phyloP scores from a whole-genome alignment of 1,140 invertebrate genomes.

The Drosophila punjabiensis region DNA sequence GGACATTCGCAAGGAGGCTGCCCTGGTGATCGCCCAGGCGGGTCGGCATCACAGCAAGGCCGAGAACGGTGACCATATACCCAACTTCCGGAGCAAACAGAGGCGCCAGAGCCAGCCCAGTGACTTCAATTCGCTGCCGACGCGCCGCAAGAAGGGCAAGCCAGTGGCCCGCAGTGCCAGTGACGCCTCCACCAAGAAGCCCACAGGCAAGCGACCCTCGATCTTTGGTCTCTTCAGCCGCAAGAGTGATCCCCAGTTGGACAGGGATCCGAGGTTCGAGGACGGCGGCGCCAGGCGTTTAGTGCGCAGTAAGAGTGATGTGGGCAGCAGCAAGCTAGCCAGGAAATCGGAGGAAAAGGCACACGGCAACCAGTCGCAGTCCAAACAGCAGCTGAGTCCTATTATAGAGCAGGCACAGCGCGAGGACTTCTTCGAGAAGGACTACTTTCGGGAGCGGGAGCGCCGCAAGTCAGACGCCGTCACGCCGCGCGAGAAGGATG shows the following conservation, averaged over 20 bases:
- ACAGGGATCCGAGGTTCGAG: conserved; percentile 76
- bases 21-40: conserved; percentile 79
- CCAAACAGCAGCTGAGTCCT: conserved; percentile 89
- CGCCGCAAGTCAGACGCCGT: conserved; percentile 81
- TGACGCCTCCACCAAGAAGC: conserved; percentile 86
- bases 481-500: conserved; percentile 81
- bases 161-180: conserved; percentile 85
- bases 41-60: conserved; percentile 83
- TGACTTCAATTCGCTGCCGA: conserved; percentile 80
- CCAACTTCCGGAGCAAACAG: conserved; percentile 68
- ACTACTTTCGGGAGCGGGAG: conserved; percentile 75
- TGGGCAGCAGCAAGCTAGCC: conserved; percentile 81
- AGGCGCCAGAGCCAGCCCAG: conserved; percentile 75
- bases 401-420: conserved; percentile 90
- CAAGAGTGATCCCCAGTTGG: conserved; percentile 75
- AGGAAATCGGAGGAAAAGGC: conserved; percentile 29
- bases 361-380: conserved; percentile 18
- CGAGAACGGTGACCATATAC: conserved; percentile 79
- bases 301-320: conserved; percentile 89
- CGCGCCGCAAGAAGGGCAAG: conserved; percentile 77
- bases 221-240: conserved; percentile 88
- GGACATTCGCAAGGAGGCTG: conserved; percentile 82
- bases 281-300: conserved; percentile 74
- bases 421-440: conserved; percentile 88
- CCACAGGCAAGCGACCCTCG: conserved; percentile 84